phyloP scores from a whole-genome alignment of 2,113 vertebrate genomes.

The Rallus limicola region DNA sequence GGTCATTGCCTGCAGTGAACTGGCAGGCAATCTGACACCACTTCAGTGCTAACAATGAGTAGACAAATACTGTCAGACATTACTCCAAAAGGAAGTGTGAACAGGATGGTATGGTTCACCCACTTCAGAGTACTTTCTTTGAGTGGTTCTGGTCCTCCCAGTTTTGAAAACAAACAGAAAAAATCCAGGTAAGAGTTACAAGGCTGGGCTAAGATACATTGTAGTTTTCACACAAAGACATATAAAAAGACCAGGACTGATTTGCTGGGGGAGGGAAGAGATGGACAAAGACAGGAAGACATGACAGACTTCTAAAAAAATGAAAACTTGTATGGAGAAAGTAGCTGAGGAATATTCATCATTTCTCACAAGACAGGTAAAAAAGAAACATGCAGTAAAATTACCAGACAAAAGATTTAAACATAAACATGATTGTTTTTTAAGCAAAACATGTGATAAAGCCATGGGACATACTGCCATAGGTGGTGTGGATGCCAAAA shows the following conservation, averaged over 20 bases:
- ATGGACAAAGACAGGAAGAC: not conserved
- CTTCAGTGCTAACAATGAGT: not conserved
- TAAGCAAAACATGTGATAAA: not conserved
- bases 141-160: not conserved
- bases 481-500: not conserved
- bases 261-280: not conserved
- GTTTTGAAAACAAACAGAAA: not conserved
- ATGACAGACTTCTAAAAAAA: not conserved
- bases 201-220: not conserved
- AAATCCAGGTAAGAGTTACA: not conserved
- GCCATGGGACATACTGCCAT: not conserved
- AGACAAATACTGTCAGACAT: not conserved
- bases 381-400: not conserved
- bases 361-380: not conserved
- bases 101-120: not conserved
- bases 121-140: not conserved
- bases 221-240: not conserved
- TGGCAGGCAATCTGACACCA: not conserved
- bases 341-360: not conserved
- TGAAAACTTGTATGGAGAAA: not conserved
- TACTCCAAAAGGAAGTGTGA: not conserved
- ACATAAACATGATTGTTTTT: not conserved
- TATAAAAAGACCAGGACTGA: not conserved
- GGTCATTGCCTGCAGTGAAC: not conserved
- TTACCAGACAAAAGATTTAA: not conserved